A percentile compares a stretch with the other conserved stretches of the same genome.
Evolutionary conservation across 2,888 invertebrate species (phyloP).

Genomic region (Villa cingulata): DNA sequence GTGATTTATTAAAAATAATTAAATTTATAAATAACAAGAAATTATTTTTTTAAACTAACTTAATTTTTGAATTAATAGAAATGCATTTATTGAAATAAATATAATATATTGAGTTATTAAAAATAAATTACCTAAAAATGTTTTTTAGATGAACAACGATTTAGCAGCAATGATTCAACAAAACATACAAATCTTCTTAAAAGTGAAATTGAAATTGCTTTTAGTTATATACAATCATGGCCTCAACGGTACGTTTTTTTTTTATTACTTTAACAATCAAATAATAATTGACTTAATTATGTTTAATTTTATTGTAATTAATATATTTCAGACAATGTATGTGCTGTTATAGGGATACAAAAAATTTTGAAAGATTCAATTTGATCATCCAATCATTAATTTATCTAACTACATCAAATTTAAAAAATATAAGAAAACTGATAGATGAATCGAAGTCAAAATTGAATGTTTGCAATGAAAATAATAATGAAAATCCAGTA

Average conservation of each 20-base stretch:
- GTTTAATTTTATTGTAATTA: too few species aligned
- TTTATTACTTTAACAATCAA: background rate
- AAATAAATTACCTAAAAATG: too few species aligned
- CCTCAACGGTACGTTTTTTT: constrained; percentile 55
- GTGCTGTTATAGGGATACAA: constrained; percentile 85
- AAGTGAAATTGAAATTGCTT: constrained; percentile 69
- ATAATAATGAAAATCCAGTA: constrained; percentile 4
- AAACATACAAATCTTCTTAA: constrained; percentile 61
- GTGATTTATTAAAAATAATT: too few species aligned
- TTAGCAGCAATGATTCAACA: constrained; percentile 61
- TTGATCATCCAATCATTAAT: constrained; percentile 77
- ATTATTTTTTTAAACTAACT: too few species aligned
- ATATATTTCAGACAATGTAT: constrained; percentile 64
- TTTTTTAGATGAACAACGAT: constrained; percentile 62
- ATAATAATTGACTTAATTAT: background rate
- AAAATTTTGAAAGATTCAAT: constrained; percentile 85
- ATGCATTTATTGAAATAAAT: too few species aligned
- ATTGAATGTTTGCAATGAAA: constrained; percentile 16
- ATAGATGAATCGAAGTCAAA: constrained; percentile 36
- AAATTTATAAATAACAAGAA: too few species aligned
- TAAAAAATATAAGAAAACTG: constrained; percentile 56
- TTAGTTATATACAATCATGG: constrained; percentile 79
- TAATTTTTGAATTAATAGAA: too few species aligned
- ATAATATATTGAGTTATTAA: too few species aligned
- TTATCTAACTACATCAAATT: constrained; percentile 66